Conservation (phyloP, 2,797 vertebrate species). For the Xenopus petersii region DNA sequence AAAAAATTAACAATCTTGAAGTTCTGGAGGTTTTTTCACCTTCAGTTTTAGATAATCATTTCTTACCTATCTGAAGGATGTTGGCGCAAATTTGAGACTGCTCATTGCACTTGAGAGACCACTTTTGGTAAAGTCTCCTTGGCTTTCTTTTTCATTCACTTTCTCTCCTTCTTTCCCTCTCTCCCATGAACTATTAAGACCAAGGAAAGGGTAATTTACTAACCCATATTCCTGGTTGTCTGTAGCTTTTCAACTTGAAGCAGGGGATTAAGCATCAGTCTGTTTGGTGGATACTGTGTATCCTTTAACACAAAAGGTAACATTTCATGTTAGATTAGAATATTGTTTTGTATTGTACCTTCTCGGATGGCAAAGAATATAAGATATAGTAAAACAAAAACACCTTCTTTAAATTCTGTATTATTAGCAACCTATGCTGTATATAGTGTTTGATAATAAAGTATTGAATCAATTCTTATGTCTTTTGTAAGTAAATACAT, state of each 20-base stretch:
- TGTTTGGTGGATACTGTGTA: constrained; percentile 98
- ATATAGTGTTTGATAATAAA: constrained; percentile 99
- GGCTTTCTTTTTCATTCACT: constrained; percentile 21
- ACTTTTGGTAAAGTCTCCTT: constrained; percentile 14
- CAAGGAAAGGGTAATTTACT: constrained; percentile 46
- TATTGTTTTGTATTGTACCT: constrained; percentile 96
- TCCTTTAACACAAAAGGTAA: constrained; percentile 95
- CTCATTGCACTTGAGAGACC: constrained; percentile 48
- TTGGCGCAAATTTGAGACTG: constrained; percentile 51
- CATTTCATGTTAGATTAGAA: constrained; percentile 92
- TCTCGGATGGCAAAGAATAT: constrained; percentile 87
- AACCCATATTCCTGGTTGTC: constrained; percentile 67
- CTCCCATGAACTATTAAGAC: constrained; percentile 38
- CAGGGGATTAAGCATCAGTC: constrained; percentile 90
- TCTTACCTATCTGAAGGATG: constrained; percentile 54
- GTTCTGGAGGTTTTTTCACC: constrained; percentile 25
- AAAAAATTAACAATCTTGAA: background rate
- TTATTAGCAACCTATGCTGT: constrained; percentile 96
- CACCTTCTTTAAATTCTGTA: constrained; percentile 95
- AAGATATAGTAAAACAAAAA: constrained; percentile 69
- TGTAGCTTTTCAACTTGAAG: constrained; percentile 79
- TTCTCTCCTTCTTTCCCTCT: constrained; percentile 14
- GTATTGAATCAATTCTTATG: constrained; percentile 99
- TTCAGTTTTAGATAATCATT: constrained; percentile 44
- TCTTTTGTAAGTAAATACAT: constrained; percentile 92